A percentile compares a stretch with the other conserved stretches of the same genome.
Evolutionary conservation across 53 echinoderm and acorn worm species (phyloP).

Genomic region (Glandiceps talaboti): DNA sequence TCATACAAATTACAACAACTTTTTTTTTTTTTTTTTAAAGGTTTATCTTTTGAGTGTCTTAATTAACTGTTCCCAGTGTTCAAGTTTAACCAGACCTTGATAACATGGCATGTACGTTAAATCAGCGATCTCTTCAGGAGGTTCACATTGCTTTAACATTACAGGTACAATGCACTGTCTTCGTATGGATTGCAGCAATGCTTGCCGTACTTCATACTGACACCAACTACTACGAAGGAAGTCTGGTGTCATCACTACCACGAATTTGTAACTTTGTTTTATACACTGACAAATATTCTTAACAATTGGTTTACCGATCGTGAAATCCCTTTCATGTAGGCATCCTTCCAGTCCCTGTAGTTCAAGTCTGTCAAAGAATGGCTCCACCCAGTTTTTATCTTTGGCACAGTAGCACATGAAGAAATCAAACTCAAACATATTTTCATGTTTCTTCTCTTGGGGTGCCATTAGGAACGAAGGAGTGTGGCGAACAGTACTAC

Average conservation of each 20-base stretch:
- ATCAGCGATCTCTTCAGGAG: neutral
- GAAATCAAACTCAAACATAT: conserved; percentile 37
- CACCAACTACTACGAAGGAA: conserved; percentile 5
- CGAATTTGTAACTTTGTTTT: conserved; percentile 32
- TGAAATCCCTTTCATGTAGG: conserved; percentile 49
- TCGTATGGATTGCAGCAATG: conserved; percentile 4
- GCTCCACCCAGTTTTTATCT: conserved; percentile 54
- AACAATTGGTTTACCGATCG: conserved; percentile 9
- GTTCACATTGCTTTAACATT: conserved; percentile 25
- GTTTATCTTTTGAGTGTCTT: no score
- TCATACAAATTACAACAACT: no score
- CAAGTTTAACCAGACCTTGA: conserved; percentile 20
- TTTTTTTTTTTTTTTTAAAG: no score
- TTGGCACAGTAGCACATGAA: conserved; percentile 37
- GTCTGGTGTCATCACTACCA: conserved; percentile 42
- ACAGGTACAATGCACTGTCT: conserved; percentile 36
- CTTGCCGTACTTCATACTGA: conserved; percentile 16
- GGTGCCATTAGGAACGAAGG: neutral
- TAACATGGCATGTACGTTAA: conserved; percentile 17
- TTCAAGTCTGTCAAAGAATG: conserved; percentile 48
- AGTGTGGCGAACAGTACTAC: neutral
- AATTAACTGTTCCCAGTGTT: conserved; percentile 30
- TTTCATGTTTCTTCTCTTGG: neutral
- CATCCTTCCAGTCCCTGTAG: conserved; percentile 29
- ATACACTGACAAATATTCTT: conserved; percentile 24